Conservation (phyloP, 2,797 vertebrate genomes). For the Anguilla pacifica region DNA sequence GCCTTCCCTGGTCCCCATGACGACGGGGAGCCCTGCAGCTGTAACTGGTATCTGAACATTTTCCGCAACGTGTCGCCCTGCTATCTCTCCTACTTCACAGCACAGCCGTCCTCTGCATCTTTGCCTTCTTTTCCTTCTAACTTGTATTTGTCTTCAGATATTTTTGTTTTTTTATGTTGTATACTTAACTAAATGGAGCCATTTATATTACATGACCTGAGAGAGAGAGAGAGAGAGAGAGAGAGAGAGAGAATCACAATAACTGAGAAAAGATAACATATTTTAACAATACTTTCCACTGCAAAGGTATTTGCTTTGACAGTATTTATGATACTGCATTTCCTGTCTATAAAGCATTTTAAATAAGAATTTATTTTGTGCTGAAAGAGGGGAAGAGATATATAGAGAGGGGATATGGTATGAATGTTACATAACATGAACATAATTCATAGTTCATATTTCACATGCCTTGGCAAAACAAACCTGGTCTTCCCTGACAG, state of each 20-base stretch:
- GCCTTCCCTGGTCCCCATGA: neutral
- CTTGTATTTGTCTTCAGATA: too few species aligned
- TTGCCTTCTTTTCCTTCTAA: too few species aligned
- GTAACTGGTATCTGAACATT: neutral
- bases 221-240: too few species aligned
- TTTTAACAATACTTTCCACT: neutral
- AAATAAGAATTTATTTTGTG: neutral
- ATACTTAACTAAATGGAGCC: too few species aligned
- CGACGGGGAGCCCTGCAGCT: neutral
- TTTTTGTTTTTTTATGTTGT: too few species aligned
- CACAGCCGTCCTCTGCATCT: too few species aligned
- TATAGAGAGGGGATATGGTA: neutral
- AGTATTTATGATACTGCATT: neutral
- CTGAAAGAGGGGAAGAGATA: neutral
- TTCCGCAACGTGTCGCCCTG: neutral
- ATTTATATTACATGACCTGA: too few species aligned
- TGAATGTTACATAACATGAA: neutral
- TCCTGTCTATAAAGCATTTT: neutral
- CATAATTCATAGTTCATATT: neutral
- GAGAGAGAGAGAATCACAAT: too few species aligned
- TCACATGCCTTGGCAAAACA: neutral
- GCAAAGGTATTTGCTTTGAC: neutral
- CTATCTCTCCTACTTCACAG: too few species aligned
- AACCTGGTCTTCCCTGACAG: neutral
- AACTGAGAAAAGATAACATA: too few species aligned